Evolutionary conservation across 2,797 vertebrate genomes (phyloP).

Genomic region (Potorous gilbertii): DNA sequence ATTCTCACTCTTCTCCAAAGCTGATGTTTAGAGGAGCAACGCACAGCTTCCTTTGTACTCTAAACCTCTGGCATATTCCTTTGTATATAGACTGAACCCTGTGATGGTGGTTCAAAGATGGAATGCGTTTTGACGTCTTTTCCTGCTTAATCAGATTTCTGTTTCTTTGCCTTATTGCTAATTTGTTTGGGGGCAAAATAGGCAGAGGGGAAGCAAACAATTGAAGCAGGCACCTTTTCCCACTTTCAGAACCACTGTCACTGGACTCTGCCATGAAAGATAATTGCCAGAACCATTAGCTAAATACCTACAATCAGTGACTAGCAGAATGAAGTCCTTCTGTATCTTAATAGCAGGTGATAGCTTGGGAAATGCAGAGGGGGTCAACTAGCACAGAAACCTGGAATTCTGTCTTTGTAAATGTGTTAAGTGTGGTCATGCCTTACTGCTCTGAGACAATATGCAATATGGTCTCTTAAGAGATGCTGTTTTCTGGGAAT

Average conservation of each 20-base stretch:
- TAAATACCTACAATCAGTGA: not conserved
- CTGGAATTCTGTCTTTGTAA: not conserved
- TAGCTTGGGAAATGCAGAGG: not conserved
- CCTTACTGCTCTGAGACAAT: not conserved
- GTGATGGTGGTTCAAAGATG: not conserved
- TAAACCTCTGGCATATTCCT: not conserved
- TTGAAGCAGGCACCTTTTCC: not conserved
- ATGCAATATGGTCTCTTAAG: not conserved
- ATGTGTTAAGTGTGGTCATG: not conserved
- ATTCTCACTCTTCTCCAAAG: not conserved
- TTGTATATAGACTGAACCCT: not conserved
- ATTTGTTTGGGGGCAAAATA: not conserved
- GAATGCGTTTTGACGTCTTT: not conserved
- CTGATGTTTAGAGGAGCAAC: not conserved
- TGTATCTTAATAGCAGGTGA: not conserved
- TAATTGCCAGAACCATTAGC: not conserved
- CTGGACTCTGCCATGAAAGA: not conserved
- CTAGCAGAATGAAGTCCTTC: not conserved
- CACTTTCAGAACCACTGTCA: not conserved
- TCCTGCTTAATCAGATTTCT: not conserved
- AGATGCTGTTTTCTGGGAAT: not conserved
- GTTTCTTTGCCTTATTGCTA: not conserved
- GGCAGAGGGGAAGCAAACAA: not conserved
- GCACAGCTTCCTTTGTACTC: not conserved
- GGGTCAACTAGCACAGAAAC: accelerated